Base-by-base conservation (phyloP, 2,888 invertebrate species). In the Tanaodytes sp. region DNA sequence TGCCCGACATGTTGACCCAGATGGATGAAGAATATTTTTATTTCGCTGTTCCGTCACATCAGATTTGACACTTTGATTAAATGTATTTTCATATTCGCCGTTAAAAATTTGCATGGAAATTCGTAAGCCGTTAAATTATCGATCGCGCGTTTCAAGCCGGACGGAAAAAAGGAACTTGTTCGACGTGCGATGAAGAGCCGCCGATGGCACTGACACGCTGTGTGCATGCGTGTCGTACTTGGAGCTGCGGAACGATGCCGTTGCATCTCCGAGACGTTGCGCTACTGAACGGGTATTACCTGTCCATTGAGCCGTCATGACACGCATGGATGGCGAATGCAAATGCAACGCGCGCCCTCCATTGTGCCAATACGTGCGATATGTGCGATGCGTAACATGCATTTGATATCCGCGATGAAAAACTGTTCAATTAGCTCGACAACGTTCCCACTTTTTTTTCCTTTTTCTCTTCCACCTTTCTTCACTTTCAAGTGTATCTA, bases 311-410 rank as follows among this genome's bases (percentile, higher is more conserved):
- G 43, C 57, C 69, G 52, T 70, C 65, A 65, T 31, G 62, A 14
- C 46, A 62, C 65, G 70, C 65, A 70, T 65, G 65, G 52, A 62
- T 65, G n/a, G n/a, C n/a, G n/a, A n/a, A n/a, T n/a, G n/a, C n/a
- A 62, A 70, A 45, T 65, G 61, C 64, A 51, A 61, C 49, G 64
- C 61, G 57, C 51, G 61, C 39, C 64, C 39, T 27, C 45, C 27
- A 70, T 65, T 70, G 64, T 61, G 31, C 55, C 57, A 57, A 59
- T 59, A 70, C 65, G 70, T 36, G n/a, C n/a, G n/a, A 62, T 48
- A 54, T 37, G 61, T 65, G n/a, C n/a, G n/a, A n/a, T n/a, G n/a
- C n/a, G n/a, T n/a, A n/a, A n/a, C n/a, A n/a, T 33, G 52, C 46
- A 43, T 65, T 57, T 58, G 61, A 57, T 16, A 40, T 19, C 39